Evolutionary conservation across 2,113 vertebrate genomes (phyloP), one percentile per base, ranked within the genome.

Genomic region (Pogonocichla stellata): DNA sequence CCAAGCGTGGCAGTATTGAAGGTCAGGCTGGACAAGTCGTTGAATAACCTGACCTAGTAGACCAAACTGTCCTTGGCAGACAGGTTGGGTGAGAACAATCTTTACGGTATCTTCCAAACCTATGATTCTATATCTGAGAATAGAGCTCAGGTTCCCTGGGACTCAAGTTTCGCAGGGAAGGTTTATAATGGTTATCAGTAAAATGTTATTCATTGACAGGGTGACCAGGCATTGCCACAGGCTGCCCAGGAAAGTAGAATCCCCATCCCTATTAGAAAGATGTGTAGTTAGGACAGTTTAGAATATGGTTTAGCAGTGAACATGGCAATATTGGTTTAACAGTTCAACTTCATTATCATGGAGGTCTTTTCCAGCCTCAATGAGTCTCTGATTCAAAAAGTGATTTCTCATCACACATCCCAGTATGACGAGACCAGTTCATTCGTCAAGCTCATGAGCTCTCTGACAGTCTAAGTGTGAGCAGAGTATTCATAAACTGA

Each of bases 1-100:
- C 12, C 29, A 57, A 7, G 24, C 0, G 0, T 8, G 15, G 24
- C 19, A 57, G 8, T 24, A 15, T 19, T 74, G 60, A 65, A 74
- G 24, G 34, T 42, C 34, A 29, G 12, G 60, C 24, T 40, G 24
- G 29, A 57, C 2, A 19, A 65, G 8, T 15, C n/a, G 18, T 45
- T 64, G 18, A 38, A 54, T 33, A n/a, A 54, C 48, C 6, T 64
- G 36, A 36, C 36, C 36, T 36, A 64, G 14, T 14, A 20, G 18
- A 40, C 12, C 56, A 71, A 43, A 28, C 23, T 38, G 34, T 23
- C 28, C 14, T 40, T 56, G n/a, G 19, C 40, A 64, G 23, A 16
- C 23, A 3, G 9, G 5, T 8, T 73, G n/a, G 17, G 7, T 19
- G 12, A 38, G 25, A 45, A 29, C 9, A 28, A 28, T 38, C 9